Base-by-base conservation (phyloP, 2,888 invertebrate species). In the Eupithecia abbreviata region DNA sequence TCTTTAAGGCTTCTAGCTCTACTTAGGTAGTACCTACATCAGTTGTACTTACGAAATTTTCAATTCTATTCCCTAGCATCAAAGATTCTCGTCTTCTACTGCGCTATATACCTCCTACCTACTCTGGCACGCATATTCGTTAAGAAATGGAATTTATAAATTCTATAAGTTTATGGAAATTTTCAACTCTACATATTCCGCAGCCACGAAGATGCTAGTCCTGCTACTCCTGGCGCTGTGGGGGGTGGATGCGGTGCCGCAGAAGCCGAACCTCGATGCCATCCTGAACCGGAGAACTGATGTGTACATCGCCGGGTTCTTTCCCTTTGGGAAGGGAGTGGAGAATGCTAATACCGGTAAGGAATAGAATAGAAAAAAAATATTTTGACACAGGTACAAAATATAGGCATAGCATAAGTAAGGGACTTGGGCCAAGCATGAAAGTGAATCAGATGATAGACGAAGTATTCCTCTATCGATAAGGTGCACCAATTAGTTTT, bases 231-330 rank as follows among this genome's bases (percentile, higher is more conserved):
- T 90, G 76, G 67, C 79, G 58, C 80, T 90, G 83, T 77, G 79
- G 79, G 30, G 83, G 83, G 12, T 80, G 80, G 84, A 82, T 62
- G 90, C 86, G 0, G 77, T 85, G 30, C 93, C 93, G 0, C 97
- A 97, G 91, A 97, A 96, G 88, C 97, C 97, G 18, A 97, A 96
- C 88, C 92, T 96, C 84, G 97, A 97, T 78, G 96, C 96, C 65
- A 94, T 95, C 80, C 82, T 95, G 82, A 96, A 96, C 84, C 96
- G 97, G 80, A 96, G 97, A 69, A 97, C 97, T 78, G 98, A 98
- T 90, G 98, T 98, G 72, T 98, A 98, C 94, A 98, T 98, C 85
- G 98, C 98, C 2, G 98, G 98, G 13, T 98, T 98, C 93, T 98
- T 98, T 88, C 98, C 98, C 0, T 98, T 97, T 89, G 98, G 98